phyloP scores from a whole-genome alignment of 2,113 vertebrate genomes.

The Apodemus speciosus region DNA sequence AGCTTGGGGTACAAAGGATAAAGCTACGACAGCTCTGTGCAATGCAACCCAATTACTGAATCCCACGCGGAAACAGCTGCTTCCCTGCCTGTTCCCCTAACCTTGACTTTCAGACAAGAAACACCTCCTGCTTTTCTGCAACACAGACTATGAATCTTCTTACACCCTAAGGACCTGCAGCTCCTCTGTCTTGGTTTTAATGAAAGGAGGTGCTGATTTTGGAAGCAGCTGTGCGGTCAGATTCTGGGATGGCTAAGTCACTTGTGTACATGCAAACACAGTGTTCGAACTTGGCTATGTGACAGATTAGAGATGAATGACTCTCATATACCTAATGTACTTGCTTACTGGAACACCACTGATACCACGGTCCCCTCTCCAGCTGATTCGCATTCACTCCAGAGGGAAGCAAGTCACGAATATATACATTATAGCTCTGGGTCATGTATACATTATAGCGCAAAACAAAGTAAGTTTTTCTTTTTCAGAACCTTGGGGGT shows the following conservation, averaged over 20 bases:
- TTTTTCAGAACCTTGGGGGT: neutral
- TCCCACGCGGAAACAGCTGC: constrained; percentile 31
- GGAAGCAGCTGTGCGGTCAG: neutral
- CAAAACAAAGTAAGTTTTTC: constrained; percentile 25
- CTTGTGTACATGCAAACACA: neutral
- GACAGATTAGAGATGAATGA: neutral
- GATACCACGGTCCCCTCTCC: neutral
- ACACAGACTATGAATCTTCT: neutral
- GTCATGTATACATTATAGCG: neutral
- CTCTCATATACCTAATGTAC: neutral
- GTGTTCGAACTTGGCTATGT: neutral
- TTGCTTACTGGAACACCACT: neutral
- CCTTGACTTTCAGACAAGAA: constrained; percentile 29
- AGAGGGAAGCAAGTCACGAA: neutral
- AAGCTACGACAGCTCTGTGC: neutral
- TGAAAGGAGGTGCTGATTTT: neutral
- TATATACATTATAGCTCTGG: neutral
- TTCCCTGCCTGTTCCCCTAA: neutral
- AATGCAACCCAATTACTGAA: neutral
- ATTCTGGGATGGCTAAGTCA: neutral
- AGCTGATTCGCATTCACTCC: neutral
- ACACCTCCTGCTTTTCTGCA: constrained; percentile 8
- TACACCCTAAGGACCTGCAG: neutral
- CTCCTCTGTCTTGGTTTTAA: neutral
- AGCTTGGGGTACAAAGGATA: neutral